phyloP scores from a whole-genome alignment of 2,113 vertebrate species.

The Corvus cornix region DNA sequence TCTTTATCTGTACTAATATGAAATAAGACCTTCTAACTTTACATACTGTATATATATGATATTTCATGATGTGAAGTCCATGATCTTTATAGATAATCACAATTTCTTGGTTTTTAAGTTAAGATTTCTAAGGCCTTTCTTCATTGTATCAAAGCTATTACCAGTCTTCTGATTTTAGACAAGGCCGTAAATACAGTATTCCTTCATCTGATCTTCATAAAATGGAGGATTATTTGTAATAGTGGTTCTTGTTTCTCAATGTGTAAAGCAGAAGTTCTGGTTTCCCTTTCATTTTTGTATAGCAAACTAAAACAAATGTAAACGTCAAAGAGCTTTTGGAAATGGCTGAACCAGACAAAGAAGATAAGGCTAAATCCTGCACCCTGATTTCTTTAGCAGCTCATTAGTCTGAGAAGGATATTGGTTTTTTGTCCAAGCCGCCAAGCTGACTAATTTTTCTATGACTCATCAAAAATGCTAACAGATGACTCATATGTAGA shows the following conservation, averaged over 20 bases:
- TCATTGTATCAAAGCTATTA: neutral
- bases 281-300: neutral
- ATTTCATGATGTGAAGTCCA: neutral
- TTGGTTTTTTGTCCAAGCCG: neutral
- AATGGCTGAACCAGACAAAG: neutral
- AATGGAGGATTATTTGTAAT: neutral
- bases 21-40: neutral
- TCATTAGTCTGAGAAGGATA: neutral
- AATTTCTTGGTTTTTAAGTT: neutral
- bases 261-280: slow-evolving; percentile 51
- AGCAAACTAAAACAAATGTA: neutral
- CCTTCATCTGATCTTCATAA: neutral
- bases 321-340: neutral
- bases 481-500: neutral
- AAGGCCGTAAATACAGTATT: neutral
- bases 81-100: neutral
- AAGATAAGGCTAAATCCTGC: neutral
- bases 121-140: neutral
- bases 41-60: neutral
- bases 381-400: neutral
- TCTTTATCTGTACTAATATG: neutral
- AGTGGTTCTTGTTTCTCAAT: neutral
- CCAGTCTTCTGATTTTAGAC: neutral
- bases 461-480: neutral
- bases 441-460: neutral